These are phyloP conservation scores for Belonocnema kinseyi DNA, from an alignment of 1,140 invertebrate genomes.

Conservation along the genomic window DNA sequence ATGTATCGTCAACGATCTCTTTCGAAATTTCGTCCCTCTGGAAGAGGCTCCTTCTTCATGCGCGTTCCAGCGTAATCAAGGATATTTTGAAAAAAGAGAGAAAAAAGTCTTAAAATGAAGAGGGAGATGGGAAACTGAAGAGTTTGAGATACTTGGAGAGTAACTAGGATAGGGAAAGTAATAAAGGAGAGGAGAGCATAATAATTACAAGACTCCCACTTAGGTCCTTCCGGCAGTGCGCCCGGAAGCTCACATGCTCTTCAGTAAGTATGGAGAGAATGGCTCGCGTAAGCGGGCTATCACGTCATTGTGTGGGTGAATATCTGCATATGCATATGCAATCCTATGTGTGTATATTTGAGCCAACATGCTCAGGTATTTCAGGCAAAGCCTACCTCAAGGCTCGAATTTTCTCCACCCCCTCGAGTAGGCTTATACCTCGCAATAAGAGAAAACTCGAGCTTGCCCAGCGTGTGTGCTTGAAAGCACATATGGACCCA, in stretches of 20 bases:
- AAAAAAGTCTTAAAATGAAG: slow-evolving; percentile 13
- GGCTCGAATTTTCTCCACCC: slow-evolving; percentile 58
- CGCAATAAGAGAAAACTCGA: slow-evolving; percentile 61
- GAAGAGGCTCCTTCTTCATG: slow-evolving; percentile 33
- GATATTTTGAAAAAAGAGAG: slow-evolving; percentile 34
- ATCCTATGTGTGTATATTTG: slow-evolving; percentile 5
- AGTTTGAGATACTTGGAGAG: not conserved
- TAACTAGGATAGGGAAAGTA: not conserved
- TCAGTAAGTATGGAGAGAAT: slow-evolving; percentile 33
- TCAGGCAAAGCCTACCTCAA: slow-evolving; percentile 53
- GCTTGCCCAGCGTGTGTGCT: slow-evolving; percentile 45
- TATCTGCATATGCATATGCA: not conserved
- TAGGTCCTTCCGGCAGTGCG: slow-evolving; percentile 48
- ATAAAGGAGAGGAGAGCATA: slow-evolving; percentile 44
- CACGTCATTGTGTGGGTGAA: not conserved
- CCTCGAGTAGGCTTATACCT: slow-evolving; percentile 52
- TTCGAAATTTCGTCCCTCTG: slow-evolving; percentile 36
- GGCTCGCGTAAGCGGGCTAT: slow-evolving; percentile 1
- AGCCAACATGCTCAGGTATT: slow-evolving; percentile 28
- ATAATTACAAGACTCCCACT: slow-evolving; percentile 53
- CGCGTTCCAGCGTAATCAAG: slow-evolving; percentile 49
- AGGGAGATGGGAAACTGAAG: slow-evolving; percentile 35
- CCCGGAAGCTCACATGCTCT: slow-evolving; percentile 44
- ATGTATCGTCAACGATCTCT: slow-evolving; percentile 37
- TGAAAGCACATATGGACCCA: slow-evolving; percentile 36